Evolutionary conservation across 2,888 invertebrate genomes (phyloP), one percentile per base, ranked within the genome.

Genomic region (Parnassius apollo): DNA sequence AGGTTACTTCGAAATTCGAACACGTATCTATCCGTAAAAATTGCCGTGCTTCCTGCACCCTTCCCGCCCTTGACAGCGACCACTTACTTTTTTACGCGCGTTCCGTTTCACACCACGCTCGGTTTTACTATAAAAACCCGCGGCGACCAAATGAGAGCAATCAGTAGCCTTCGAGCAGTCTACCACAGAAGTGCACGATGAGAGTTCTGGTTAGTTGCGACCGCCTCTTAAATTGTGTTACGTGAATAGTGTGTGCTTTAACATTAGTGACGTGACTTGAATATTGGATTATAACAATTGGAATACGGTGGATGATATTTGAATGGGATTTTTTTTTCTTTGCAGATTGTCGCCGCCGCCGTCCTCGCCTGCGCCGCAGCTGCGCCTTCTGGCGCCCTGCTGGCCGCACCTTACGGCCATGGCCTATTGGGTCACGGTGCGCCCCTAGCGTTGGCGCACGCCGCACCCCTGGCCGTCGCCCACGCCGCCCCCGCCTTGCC

Each of bases 281-380:
- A 70, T 67, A 45, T 56, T 66, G 68, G 65, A 68, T 70, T 59
- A 59, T 13, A 49, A 13, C 49, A 13, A 13, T 56, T 55, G 64
- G 61, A 58, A 51, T 56, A 42, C 52, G 45, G 59, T 58, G 65
- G 65, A 59, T 55, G 62, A 61, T 59, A 53, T 66, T 68, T 66
- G 66, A 73, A 74, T 68, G 64, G 67, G 61, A 62, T 70, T 73
- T 42, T 50, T 22, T 72, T 79, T 75, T 70, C 73, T 80, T 82
- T 80, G 56, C 88, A 93, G 93, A 93, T 93, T 86, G 92, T 92
- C 76, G 86, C 93, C 85, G 86, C 88, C 81, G 90, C 93, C 86
- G 82, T 93, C 77, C 76, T 79, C 78, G 80, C 80, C 83, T 86
- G 83, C 84, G 88, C 87, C 85, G 85, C 86, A 82, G 88, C 88